phyloP scores from a whole-genome alignment of 2,888 invertebrate species.

The Pseudanteris insignis region DNA sequence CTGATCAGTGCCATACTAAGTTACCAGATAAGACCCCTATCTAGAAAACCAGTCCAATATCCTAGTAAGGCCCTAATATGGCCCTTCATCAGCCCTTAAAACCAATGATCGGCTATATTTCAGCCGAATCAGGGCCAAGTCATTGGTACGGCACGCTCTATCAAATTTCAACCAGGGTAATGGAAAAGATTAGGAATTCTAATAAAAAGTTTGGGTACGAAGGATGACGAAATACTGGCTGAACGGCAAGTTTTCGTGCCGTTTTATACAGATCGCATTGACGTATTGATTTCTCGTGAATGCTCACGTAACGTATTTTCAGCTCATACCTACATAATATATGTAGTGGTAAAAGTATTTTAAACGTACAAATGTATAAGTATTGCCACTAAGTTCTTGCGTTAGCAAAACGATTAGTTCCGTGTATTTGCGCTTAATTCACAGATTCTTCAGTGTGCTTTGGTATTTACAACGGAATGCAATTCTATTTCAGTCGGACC shows the following conservation, averaged over 20 bases:
- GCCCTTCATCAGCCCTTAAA: too few species aligned
- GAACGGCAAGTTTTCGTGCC: not conserved
- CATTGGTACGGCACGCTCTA: too few species aligned
- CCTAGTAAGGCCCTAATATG: too few species aligned
- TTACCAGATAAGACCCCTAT: too few species aligned
- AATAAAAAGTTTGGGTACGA: too few species aligned
- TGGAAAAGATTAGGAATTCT: too few species aligned
- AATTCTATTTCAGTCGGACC: slow-evolving; percentile 77
- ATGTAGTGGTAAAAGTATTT: slow-evolving; percentile 20
- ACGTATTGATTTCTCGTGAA: slow-evolving; percentile 38
- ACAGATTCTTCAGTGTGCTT: slow-evolving; percentile 27
- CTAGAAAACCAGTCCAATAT: too few species aligned
- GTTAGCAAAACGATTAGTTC: not conserved
- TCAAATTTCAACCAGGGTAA: too few species aligned
- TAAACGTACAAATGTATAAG: slow-evolving; percentile 9
- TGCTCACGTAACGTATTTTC: slow-evolving; percentile 21
- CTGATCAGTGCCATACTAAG: too few species aligned
- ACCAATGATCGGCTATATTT: not conserved
- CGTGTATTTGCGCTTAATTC: slow-evolving; percentile 32
- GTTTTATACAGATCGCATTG: slow-evolving; percentile 6
- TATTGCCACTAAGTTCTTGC: not conserved
- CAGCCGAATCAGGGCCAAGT: too few species aligned
- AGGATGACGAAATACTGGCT: too few species aligned
- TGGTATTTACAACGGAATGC: slow-evolving; percentile 42
- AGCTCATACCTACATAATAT: slow-evolving; percentile 15